phyloP scores from a whole-genome alignment of 2,113 vertebrate genomes.

The Chaetura pelagica region DNA sequence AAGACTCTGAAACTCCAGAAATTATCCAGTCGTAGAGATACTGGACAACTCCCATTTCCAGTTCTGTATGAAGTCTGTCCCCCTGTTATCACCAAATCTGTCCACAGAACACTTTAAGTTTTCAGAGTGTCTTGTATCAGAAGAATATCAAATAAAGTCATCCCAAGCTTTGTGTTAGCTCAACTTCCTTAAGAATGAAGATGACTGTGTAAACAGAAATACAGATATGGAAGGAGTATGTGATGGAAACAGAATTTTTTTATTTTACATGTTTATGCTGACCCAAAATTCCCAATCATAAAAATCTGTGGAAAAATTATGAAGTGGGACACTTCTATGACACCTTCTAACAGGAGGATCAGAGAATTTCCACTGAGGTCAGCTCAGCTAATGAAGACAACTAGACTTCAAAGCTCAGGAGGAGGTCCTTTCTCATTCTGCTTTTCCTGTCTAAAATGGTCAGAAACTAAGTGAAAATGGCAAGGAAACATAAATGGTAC shows the following conservation, averaged over 20 bases:
- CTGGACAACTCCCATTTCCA: not conserved
- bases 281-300: not conserved
- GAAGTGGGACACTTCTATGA: not conserved
- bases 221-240: not conserved
- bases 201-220: not conserved
- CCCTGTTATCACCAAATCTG: not conserved
- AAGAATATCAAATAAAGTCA: not conserved
- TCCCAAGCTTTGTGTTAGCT: not conserved
- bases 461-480: not conserved
- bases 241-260: not conserved
- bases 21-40: not conserved
- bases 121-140: not conserved
- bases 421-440: not conserved
- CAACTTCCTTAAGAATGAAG: not conserved
- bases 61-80: not conserved
- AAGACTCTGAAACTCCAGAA: not conserved
- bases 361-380: not conserved
- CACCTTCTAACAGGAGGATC: not conserved
- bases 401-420: not conserved
- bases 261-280: not conserved
- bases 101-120: not conserved
- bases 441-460: not conserved
- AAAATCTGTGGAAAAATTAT: not conserved
- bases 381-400: not conserved
- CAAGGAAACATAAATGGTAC: not conserved